Percentiles rank a stretch among this genome's conserved stretches.
Conservation (phyloP, 2,797 vertebrate genomes). For the Chaenodraco wilsoni region DNA sequence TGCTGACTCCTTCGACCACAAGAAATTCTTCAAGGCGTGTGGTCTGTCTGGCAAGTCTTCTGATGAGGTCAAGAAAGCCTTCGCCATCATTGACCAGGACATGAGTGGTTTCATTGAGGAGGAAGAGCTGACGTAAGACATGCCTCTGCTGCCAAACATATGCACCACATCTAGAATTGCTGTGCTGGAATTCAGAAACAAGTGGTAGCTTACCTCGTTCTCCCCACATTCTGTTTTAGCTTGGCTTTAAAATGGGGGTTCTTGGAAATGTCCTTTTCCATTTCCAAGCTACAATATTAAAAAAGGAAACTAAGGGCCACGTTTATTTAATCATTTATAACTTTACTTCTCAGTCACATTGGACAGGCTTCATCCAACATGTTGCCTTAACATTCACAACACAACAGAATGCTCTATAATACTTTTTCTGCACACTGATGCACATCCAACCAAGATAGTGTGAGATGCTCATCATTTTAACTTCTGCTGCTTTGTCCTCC, state of each 20-base stretch:
- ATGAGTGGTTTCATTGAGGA: slow-evolving; percentile 87
- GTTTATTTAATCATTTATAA: neutral
- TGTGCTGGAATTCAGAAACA: neutral
- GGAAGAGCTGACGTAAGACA: slow-evolving; percentile 86
- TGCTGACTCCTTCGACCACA: slow-evolving; percentile 84
- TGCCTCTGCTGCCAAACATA: slow-evolving; percentile 10
- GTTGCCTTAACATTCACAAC: neutral
- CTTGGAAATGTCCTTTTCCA: too few relatives aligned
- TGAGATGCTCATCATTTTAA: slow-evolving; percentile 10
- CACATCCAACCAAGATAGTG: neutral
- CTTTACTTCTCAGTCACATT: neutral
- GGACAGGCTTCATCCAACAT: neutral
- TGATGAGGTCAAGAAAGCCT: slow-evolving; percentile 83
- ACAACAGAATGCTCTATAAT: neutral
- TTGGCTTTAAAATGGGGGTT: neutral
- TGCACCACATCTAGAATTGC: slow-evolving; percentile 7
- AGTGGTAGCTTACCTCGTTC: neutral
- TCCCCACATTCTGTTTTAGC: neutral
- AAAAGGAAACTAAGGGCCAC: neutral
- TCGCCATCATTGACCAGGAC: slow-evolving; percentile 85
- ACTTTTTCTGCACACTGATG: neutral
- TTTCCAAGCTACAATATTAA: neutral
- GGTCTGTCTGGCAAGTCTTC: slow-evolving; percentile 83
- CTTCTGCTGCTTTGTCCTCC: slow-evolving; percentile 17
- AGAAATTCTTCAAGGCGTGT: slow-evolving; percentile 85